Percentiles rank a stretch among this genome's conserved stretches.
phyloP scores from a whole-genome alignment of 2,888 invertebrate genomes.

The Drosophila fulvimacula region DNA sequence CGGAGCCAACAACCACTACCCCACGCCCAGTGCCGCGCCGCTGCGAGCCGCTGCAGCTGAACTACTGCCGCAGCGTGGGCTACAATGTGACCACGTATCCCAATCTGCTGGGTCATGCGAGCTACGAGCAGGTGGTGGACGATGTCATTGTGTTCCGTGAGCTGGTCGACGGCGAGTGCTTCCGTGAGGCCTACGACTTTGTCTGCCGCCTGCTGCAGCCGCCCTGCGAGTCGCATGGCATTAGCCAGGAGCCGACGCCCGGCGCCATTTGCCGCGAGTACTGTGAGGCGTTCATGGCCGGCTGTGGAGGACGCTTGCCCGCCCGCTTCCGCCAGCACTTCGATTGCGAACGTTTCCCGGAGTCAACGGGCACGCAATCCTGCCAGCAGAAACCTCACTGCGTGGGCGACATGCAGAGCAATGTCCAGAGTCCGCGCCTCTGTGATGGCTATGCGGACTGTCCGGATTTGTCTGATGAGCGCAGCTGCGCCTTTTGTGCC shows the following conservation, averaged over 20 bases:
- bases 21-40: conserved; percentile 88
- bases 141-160: conserved; percentile 93
- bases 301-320: conserved; percentile 91
- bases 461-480: conserved; percentile 92
- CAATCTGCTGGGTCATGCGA: conserved; percentile 88
- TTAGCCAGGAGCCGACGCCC: conserved; percentile 84
- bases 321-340: conserved; percentile 89
- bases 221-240: conserved; percentile 89
- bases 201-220: conserved; percentile 95
- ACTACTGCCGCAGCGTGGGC: conserved; percentile 89
- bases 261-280: conserved; percentile 89
- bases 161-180: conserved; percentile 96
- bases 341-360: conserved; percentile 92
- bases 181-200: conserved; percentile 94
- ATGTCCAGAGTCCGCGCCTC: conserved; percentile 90
- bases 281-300: conserved; percentile 93
- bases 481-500: conserved; percentile 91
- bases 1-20: conserved; percentile 84
- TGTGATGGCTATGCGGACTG: conserved; percentile 96
- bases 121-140: conserved; percentile 88
- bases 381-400: conserved; percentile 94
- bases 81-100: conserved; percentile 94
- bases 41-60: conserved; percentile 88
- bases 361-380: conserved; percentile 90
- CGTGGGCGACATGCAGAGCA: conserved; percentile 89